These are phyloP conservation scores for Serripes groenlandicus DNA, from an alignment of 2,888 invertebrate genomes.

Conservation along the genomic window DNA sequence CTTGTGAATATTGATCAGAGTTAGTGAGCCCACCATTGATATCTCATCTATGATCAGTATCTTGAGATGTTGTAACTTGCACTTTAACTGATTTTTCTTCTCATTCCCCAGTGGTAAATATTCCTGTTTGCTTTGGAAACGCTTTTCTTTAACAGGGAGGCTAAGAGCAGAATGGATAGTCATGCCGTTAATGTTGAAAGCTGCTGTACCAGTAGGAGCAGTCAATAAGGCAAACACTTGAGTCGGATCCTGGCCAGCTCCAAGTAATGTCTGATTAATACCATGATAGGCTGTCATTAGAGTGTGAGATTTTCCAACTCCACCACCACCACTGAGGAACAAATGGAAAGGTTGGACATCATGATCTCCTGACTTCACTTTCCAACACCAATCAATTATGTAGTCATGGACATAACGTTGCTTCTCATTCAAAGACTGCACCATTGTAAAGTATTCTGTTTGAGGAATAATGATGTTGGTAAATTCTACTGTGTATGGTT, in stretches of 20 bases:
- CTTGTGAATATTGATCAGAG: neutral
- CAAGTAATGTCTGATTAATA: conserved; percentile 21
- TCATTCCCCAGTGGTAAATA: conserved; percentile 28
- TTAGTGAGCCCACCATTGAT: conserved; percentile 34
- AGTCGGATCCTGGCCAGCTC: conserved; percentile 27
- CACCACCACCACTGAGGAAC: conserved; percentile 50
- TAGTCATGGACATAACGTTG: too few species aligned
- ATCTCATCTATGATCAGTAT: conserved; percentile 58
- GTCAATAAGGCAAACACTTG: conserved; percentile 41
- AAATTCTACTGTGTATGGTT: too few species aligned
- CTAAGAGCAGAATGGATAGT: conserved; percentile 60
- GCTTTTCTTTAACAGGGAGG: conserved; percentile 45
- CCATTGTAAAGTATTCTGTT: too few species aligned
- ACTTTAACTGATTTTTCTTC: conserved; percentile 35
- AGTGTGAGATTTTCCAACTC: conserved; percentile 41
- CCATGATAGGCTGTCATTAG: conserved; percentile 42
- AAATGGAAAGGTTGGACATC: conserved; percentile 49
- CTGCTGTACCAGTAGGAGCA: conserved; percentile 60
- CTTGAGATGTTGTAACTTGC: conserved; percentile 36
- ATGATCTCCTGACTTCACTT: too few species aligned
- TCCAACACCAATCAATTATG: too few species aligned
- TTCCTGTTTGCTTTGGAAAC: neutral
- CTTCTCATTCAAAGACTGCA: too few species aligned
- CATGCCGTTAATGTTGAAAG: conserved; percentile 48
- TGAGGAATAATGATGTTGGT: too few species aligned